Evolutionary conservation across 2,797 vertebrate species (phyloP).

Genomic region (Adrianichthys oophorus): DNA sequence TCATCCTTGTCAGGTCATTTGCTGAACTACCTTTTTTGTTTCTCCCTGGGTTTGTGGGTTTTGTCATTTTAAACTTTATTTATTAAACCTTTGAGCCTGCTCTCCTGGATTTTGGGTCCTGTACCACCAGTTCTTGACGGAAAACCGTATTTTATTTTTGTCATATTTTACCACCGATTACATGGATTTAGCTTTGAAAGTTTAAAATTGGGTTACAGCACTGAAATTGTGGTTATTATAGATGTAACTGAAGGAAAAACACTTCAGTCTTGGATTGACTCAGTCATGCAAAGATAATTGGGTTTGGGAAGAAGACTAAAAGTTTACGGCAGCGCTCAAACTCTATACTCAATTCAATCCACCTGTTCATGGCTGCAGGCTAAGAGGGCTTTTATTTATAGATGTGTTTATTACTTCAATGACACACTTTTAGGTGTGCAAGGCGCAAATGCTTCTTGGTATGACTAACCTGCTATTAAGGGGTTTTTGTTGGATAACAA

Average conservation of each 20-base stretch:
- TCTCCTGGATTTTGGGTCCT: no score
- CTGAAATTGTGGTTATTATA: no score
- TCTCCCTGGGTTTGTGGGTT: no score
- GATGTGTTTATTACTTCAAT: constrained; percentile 1
- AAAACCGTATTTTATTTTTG: no score
- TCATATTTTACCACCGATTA: no score
- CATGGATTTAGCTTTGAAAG: no score
- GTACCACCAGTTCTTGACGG: no score
- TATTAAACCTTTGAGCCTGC: no score
- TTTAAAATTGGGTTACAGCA: no score
- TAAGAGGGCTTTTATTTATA: constrained; percentile 2
- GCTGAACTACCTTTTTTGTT: no score
- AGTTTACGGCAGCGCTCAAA: neutral
- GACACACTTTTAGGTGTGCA: neutral
- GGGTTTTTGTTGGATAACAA: neutral
- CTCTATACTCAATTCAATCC: constrained; percentile 8
- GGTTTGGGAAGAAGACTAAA: constrained; percentile 16
- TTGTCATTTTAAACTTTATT: no score
- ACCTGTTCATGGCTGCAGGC: constrained; percentile 6
- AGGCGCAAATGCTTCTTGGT: neutral
- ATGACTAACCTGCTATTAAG: neutral
- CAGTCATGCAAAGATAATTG: constrained; percentile 32
- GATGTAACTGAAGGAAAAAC: neutral
- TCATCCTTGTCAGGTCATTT: no score
- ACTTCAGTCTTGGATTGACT: constrained; percentile 5